phyloP scores from a whole-genome alignment of 2,113 vertebrate genomes.

The Lampris incognitus region DNA sequence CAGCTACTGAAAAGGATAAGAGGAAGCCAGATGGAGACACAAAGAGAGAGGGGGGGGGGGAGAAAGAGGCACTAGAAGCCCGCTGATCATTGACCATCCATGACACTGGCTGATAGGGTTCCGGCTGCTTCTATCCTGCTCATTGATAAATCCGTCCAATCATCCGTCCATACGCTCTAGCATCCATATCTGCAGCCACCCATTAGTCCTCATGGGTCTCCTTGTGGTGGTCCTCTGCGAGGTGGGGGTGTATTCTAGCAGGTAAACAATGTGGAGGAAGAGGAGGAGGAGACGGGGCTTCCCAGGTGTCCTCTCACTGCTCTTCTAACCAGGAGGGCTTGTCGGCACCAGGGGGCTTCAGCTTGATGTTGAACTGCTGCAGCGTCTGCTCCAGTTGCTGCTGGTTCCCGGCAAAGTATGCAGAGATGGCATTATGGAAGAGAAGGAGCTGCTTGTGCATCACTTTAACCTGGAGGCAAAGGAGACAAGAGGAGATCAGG shows the following conservation, averaged over 20 bases:
- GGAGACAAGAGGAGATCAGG: not conserved
- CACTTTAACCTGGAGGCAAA: slow-evolving; percentile 90
- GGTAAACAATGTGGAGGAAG: slow-evolving; percentile 50
- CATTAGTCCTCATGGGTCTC: slow-evolving; percentile 29
- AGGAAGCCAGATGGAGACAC: slow-evolving; percentile 30
- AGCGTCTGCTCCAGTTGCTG: slow-evolving; percentile 97
- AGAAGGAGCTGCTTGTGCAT: slow-evolving; percentile 99
- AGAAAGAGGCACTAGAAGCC: slow-evolving; percentile 63
- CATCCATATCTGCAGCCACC: slow-evolving; percentile 35
- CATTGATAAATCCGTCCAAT: slow-evolving; percentile 34
- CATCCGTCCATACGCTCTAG: slow-evolving; percentile 11
- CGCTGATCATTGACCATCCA: slow-evolving; percentile 45
- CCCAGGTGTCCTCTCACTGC: slow-evolving; percentile 80
- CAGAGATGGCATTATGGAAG: slow-evolving; percentile 97
- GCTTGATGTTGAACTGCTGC: slow-evolving; percentile 96
- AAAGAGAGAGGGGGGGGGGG: slow-evolving; percentile 19
- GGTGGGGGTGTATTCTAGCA: slow-evolving; percentile 51
- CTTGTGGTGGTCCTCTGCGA: slow-evolving; percentile 61
- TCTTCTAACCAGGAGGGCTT: slow-evolving; percentile 99
- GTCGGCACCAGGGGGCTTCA: slow-evolving; percentile 90
- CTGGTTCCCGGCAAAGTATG: slow-evolving; percentile 98
- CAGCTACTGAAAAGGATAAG: slow-evolving; percentile 42
- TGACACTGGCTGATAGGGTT: slow-evolving; percentile 54
- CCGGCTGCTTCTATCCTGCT: slow-evolving; percentile 37
- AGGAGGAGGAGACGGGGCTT: slow-evolving; percentile 23